Percentiles rank a stretch among this genome's conserved stretches.
Conservation (phyloP, 2,888 invertebrate genomes). For the Halocaridina rubra region DNA sequence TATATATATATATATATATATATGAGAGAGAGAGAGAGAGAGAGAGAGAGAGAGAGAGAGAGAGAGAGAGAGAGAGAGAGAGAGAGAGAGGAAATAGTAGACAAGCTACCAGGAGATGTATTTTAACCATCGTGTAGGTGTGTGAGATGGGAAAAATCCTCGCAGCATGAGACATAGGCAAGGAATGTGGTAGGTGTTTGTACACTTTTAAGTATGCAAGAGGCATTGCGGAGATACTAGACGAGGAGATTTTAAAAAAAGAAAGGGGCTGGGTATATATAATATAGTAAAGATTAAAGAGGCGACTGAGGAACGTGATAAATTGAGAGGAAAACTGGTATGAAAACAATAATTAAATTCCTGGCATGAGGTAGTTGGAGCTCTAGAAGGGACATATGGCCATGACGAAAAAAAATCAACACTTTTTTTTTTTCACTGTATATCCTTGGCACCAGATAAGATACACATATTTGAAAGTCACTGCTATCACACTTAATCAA, state of each 20-base stretch:
- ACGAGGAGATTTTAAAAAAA: not conserved
- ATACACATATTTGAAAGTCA: too few relatives aligned
- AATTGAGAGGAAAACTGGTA: too few relatives aligned
- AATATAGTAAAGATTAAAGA: not conserved
- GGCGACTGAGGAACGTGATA: too few relatives aligned
- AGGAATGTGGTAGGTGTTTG: not conserved
- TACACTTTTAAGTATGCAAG: not conserved
- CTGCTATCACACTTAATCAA: too few relatives aligned
- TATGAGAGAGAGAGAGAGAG: constrained; percentile 20
- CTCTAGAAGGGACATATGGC: not conserved
- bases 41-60: constrained; percentile 11
- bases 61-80: not conserved
- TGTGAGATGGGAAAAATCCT: not conserved
- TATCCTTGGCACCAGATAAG: too few relatives aligned
- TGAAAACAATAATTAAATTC: not conserved
- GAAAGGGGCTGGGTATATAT: not conserved
- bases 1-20: constrained; percentile 17
- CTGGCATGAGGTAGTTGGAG: not conserved
- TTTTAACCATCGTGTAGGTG: not conserved
- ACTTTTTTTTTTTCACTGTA: too few relatives aligned
- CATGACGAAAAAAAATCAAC: too few relatives aligned
- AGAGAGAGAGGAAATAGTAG: not conserved
- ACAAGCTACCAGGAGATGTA: not conserved
- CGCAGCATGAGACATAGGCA: too few relatives aligned
- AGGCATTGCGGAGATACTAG: not conserved